A percentile compares a stretch with the other conserved stretches of the same genome.
Evolutionary conservation across 2,888 invertebrate genomes (phyloP).

Genomic region (Epirrita christyi): DNA sequence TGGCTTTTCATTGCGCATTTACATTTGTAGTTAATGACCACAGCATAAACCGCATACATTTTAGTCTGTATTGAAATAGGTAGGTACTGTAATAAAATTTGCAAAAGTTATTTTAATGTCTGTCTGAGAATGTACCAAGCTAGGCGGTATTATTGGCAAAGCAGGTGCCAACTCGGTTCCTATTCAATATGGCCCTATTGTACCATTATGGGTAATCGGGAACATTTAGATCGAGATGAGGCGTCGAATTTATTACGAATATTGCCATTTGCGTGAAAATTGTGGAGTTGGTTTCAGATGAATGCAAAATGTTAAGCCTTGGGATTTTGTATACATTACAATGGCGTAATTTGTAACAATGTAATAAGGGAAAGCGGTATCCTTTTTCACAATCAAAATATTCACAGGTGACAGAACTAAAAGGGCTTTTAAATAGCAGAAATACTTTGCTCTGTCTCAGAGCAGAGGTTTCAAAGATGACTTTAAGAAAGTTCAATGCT

Average conservation of each 20-base stretch:
- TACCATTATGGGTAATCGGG: slow-evolving; percentile 74
- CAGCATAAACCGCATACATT: not conserved
- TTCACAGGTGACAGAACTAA: no score
- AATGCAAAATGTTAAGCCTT: not conserved
- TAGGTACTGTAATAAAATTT: not conserved
- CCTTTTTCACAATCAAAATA: not conserved
- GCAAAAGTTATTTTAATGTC: slow-evolving; percentile 26
- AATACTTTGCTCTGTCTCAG: not conserved
- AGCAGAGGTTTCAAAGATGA: not conserved
- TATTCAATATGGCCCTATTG: slow-evolving; percentile 68
- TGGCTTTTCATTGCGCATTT: slow-evolving; percentile 1
- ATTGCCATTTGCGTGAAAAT: slow-evolving; percentile 45
- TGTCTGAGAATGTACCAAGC: slow-evolving; percentile 47
- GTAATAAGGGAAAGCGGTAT: no score
- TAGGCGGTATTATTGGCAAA: slow-evolving; percentile 57
- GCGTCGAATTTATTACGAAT: slow-evolving; percentile 67
- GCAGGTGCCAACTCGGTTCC: slow-evolving; percentile 64
- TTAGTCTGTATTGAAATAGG: no score
- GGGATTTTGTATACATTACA: no score
- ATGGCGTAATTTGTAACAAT: no score
- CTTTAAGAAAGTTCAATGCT: not conserved
- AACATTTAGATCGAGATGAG: slow-evolving; percentile 65
- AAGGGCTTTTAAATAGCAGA: not conserved
- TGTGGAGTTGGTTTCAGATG: slow-evolving; percentile 25
- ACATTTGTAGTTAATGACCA: slow-evolving; percentile 8